A percentile compares a stretch with the other conserved stretches of the same genome.
phyloP scores from a whole-genome alignment of 35 echinoderm and acorn worm species.

The Chiridota heheva region DNA sequence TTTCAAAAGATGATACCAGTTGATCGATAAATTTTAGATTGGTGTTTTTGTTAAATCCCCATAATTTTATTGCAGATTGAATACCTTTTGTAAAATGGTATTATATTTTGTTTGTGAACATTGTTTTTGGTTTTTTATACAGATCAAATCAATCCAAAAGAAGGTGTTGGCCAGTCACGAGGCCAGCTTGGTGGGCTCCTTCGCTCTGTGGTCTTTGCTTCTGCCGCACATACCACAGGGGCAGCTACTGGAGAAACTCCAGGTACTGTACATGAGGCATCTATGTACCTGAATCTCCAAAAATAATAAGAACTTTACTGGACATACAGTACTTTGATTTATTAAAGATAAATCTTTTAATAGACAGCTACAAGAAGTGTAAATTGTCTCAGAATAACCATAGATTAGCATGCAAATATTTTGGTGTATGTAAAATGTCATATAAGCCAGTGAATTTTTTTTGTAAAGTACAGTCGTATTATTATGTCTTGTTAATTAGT shows the following conservation, averaged over 20 bases:
- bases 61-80: no score
- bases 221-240: conserved; percentile 67
- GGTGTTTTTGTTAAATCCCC: not conserved
- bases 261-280: conserved; percentile 23
- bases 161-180: conserved; percentile 76
- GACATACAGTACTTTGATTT: no score
- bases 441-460: no score
- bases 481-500: no score
- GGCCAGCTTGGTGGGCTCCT: conserved; percentile 54
- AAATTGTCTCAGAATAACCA: not conserved
- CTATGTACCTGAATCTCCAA: no score
- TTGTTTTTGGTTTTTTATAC: conserved; percentile 3
- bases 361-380: not conserved
- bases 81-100: not conserved
- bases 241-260: conserved; percentile 65
- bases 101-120: not conserved
- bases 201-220: conserved; percentile 61
- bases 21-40: no score
- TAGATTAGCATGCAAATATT: not conserved
- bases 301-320: no score
- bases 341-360: no score
- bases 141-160: conserved; percentile 63
- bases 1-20: no score
- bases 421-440: no score
- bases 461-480: no score